Evolutionary conservation across 2,888 invertebrate genomes (phyloP).

Genomic region (Peribatodes rhomboidaria): DNA sequence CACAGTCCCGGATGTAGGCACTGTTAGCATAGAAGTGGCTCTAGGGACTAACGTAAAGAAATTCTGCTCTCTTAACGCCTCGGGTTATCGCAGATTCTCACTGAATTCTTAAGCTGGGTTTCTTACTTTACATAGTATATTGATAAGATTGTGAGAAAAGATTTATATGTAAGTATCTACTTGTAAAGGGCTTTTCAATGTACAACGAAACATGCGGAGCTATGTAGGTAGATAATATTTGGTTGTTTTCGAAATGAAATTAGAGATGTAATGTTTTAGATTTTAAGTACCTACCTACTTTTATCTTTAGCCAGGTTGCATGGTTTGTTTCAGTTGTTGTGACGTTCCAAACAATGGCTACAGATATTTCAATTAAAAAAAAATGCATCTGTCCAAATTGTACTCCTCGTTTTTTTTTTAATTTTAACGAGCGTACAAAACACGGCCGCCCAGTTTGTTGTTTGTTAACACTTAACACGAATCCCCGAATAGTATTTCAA

Average conservation of each 20-base stretch:
- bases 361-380: too few species aligned
- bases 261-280: too few species aligned
- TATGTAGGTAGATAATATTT: not conserved
- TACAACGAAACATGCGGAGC: not conserved
- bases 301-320: too few species aligned
- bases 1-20: slow-evolving; percentile 10
- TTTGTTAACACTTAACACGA: too few species aligned
- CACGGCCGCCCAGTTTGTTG: too few species aligned
- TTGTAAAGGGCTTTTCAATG: slow-evolving; percentile 8
- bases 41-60: slow-evolving; percentile 13
- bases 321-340: too few species aligned
- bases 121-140: not conserved
- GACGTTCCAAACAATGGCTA: too few species aligned
- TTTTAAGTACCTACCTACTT: too few species aligned
- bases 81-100: slow-evolving; percentile 7
- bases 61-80: slow-evolving; percentile 14
- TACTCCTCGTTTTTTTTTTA: too few species aligned
- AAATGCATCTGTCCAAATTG: too few species aligned
- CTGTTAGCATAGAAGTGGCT: slow-evolving; percentile 14
- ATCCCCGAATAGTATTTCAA: not conserved
- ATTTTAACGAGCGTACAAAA: too few species aligned
- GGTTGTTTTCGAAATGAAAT: not conserved
- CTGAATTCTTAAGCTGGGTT: slow-evolving; percentile 11
- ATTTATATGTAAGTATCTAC: slow-evolving; percentile 5
- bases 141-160: slow-evolving; percentile 16